These are phyloP conservation scores for Neolamprologus ventralis DNA, from an alignment of 2,113 vertebrate species.

Conservation along the genomic window DNA sequence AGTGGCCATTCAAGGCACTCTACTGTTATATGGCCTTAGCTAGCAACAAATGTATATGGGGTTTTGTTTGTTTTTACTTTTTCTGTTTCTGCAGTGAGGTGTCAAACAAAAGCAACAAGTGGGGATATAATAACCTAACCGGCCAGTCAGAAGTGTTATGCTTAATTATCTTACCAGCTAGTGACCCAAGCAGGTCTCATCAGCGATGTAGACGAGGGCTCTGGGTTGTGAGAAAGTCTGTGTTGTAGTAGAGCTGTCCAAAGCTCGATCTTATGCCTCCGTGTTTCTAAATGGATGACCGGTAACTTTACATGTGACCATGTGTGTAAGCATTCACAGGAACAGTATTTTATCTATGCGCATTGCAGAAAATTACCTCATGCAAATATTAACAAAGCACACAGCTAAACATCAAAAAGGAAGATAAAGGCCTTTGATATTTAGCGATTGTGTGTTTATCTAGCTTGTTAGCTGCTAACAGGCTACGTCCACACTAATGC, in stretches of 20 bases:
- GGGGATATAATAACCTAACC: neutral
- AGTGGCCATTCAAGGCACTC: neutral
- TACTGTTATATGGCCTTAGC: neutral
- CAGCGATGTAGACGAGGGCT: fast-evolving
- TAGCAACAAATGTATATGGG: neutral
- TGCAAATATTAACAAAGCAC: neutral
- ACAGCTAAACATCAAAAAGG: neutral
- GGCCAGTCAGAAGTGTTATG: neutral
- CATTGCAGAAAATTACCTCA: neutral
- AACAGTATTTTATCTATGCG: neutral
- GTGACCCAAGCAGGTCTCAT: neutral
- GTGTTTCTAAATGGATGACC: neutral
- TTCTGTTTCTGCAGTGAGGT: neutral
- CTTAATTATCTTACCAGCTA: neutral
- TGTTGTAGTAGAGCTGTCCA: neutral
- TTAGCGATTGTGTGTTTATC: neutral
- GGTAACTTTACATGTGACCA: neutral
- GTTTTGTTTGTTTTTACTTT: neutral
- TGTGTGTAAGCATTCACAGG: neutral
- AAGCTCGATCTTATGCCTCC: neutral
- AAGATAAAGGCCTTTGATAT: neutral
- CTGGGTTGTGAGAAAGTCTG: neutral
- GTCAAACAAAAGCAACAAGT: neutral
- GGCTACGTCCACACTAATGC: neutral
- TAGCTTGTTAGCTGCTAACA: neutral